These are phyloP conservation scores for Caretta caretta DNA, from an alignment of 2,113 vertebrate species.

Conservation along the genomic window DNA sequence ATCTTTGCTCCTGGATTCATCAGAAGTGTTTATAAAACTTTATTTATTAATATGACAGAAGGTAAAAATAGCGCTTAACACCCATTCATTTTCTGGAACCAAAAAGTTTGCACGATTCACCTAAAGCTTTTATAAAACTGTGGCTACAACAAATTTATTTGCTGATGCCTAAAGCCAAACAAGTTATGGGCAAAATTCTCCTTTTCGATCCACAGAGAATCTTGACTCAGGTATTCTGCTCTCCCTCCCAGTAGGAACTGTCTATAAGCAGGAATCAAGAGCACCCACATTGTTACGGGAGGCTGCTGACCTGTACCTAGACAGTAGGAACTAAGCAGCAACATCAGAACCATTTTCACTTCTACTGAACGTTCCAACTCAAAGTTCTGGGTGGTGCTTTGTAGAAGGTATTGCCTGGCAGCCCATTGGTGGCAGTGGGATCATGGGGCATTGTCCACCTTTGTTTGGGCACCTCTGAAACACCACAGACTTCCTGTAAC, in stretches of 20 bases:
- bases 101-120: neutral
- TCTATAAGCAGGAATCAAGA: rapidly evolving
- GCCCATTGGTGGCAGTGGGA: rapidly evolving
- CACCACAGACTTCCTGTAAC: neutral
- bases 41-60: neutral
- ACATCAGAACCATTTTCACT: neutral
- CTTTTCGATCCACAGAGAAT: rapidly evolving
- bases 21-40: neutral
- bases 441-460: neutral
- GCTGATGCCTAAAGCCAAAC: neutral
- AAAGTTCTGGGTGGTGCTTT: neutral
- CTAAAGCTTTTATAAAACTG: neutral
- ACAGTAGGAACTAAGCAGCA: neutral
- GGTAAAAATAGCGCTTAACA: neutral
- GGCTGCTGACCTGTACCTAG: neutral
- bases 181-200: neutral
- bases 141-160: rapidly evolving
- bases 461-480: neutral
- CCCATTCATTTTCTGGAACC: neutral
- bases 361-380: neutral
- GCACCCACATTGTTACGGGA: neutral
- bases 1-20: neutral
- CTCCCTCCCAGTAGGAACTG: neutral
- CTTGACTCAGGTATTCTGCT: rapidly evolving
- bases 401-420: neutral